phyloP scores from a whole-genome alignment of 2,113 vertebrate genomes.

The Actenoides hombroni region DNA sequence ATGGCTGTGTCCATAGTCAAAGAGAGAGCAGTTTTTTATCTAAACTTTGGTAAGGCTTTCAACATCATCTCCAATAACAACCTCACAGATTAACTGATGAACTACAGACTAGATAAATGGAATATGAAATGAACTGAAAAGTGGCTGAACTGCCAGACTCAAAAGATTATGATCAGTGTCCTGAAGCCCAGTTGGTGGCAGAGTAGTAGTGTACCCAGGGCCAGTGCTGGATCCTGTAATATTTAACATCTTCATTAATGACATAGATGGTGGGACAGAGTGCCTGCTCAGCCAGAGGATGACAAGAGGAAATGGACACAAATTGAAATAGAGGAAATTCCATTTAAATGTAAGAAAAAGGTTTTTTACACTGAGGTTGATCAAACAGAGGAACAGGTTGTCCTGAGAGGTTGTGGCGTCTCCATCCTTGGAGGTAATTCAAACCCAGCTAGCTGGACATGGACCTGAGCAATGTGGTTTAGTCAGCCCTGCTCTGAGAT shows the following conservation, averaged over 20 bases:
- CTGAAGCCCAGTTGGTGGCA: background rate
- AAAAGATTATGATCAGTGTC: background rate
- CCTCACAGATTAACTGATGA: background rate
- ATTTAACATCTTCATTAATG: background rate
- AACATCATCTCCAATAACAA: background rate
- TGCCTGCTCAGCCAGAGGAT: background rate
- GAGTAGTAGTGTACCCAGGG: background rate
- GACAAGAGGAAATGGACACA: background rate
- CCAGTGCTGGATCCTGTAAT: background rate
- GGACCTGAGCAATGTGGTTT: background rate
- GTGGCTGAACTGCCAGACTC: background rate
- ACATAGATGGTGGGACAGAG: background rate
- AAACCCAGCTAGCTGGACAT: background rate
- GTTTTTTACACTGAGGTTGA: background rate
- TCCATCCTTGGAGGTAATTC: background rate
- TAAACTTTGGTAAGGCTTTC: background rate
- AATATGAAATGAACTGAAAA: background rate
- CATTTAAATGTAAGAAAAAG: background rate
- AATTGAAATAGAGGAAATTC: background rate
- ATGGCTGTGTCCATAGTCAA: background rate
- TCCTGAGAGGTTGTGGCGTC: background rate
- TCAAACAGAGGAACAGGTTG: background rate
- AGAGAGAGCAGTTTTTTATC: background rate
- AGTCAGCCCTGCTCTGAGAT: background rate
- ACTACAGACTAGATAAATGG: background rate